Conservation (phyloP, 2,888 invertebrate species). For the Scaeva pyrastri region DNA sequence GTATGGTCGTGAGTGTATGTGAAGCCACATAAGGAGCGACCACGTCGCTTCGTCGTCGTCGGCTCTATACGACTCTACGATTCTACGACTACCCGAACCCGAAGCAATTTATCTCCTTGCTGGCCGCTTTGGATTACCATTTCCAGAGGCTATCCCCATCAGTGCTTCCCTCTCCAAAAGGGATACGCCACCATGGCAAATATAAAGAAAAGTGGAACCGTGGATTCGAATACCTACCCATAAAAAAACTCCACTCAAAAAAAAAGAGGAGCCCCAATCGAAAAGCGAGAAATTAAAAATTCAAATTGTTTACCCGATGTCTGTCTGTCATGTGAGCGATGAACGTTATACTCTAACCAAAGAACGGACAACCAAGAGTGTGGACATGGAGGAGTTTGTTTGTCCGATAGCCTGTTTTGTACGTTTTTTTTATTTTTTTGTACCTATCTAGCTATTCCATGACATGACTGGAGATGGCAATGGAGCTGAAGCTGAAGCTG, state of each 20-base stretch:
- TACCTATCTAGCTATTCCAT: neutral
- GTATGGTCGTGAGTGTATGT: neutral
- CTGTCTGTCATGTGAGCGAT: conserved; percentile 69
- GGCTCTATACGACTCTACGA: neutral
- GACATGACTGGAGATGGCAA: conserved; percentile 36
- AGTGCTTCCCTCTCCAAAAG: conserved; percentile 34
- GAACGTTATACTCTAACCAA: neutral
- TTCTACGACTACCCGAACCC: conserved; percentile 1
- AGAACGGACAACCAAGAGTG: conserved; percentile 11
- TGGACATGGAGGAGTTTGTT: conserved; percentile 43
- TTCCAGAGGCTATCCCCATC: conserved; percentile 25
- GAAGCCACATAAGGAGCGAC: conserved; percentile 71
- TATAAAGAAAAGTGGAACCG: conserved; percentile 27
- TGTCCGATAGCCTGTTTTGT: conserved; percentile 30
- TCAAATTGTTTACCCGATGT: conserved; percentile 75
- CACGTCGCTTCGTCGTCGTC: neutral
- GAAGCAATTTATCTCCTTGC: conserved; percentile 66
- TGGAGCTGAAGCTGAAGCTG: conserved; percentile 6
- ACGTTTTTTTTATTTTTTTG: neutral
- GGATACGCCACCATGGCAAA: conserved; percentile 46
- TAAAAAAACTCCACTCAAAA: neutral
- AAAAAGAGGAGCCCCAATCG: conserved; percentile 30
- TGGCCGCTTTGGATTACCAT: conserved; percentile 60
- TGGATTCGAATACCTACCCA: neutral
- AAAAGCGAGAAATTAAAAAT: conserved; percentile 73